A percentile compares a stretch with the other conserved stretches of the same genome.
phyloP scores from a whole-genome alignment of 2,888 invertebrate species.

The Chymomyza caudatula region DNA sequence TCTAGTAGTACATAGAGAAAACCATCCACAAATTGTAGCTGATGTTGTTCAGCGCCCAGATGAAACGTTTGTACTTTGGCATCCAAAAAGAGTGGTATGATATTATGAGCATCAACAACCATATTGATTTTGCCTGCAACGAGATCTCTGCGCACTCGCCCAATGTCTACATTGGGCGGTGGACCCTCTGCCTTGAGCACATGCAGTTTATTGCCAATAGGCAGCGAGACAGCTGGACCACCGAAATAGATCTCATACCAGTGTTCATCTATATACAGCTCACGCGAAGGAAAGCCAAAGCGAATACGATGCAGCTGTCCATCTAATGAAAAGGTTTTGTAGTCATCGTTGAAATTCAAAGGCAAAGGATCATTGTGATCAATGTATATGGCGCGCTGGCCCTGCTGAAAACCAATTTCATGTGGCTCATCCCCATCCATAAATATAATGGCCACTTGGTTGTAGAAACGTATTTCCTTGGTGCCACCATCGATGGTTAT shows the following conservation, averaged over 20 bases:
- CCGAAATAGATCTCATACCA: slow-evolving; percentile 96
- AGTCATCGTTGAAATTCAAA: slow-evolving; percentile 83
- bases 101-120: slow-evolving; percentile 88
- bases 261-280: slow-evolving; percentile 91
- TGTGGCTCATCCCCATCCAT: slow-evolving; percentile 91
- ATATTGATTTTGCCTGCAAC: slow-evolving; percentile 91
- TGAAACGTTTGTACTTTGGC: slow-evolving; percentile 89
- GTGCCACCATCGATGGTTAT: slow-evolving; percentile 90
- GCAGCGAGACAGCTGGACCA: slow-evolving; percentile 89
- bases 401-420: slow-evolving; percentile 91
- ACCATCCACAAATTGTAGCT: slow-evolving; percentile 89
- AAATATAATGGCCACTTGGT: slow-evolving; percentile 89
- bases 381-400: slow-evolving; percentile 85
- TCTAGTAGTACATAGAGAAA: slow-evolving; percentile 88
- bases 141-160: slow-evolving; percentile 88
- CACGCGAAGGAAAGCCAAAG: slow-evolving; percentile 94
- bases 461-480: slow-evolving; percentile 89
- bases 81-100: slow-evolving; percentile 90
- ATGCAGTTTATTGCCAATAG: slow-evolving; percentile 87
- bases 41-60: slow-evolving; percentile 85
- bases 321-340: slow-evolving; percentile 86
- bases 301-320: slow-evolving; percentile 87
- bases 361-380: slow-evolving; percentile 86
- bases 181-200: slow-evolving; percentile 92
- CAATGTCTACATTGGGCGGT: slow-evolving; percentile 95